Conservation (phyloP, 2,113 vertebrate species). For the Xenopus tropicalis region DNA sequence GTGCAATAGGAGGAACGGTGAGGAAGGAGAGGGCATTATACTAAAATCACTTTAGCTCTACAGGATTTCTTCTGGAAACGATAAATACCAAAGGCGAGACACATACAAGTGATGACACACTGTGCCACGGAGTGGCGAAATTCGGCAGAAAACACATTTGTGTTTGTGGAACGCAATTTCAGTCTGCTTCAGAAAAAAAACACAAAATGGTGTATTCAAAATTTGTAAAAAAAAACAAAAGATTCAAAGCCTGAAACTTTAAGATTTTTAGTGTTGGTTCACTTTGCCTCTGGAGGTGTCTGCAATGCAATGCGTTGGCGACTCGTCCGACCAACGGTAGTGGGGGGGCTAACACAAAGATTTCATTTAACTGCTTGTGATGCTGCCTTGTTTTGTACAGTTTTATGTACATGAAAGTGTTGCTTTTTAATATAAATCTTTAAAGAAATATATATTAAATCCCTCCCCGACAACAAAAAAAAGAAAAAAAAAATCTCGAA, state of each 20-base stretch:
- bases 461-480: constrained; percentile 43
- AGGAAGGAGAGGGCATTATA: background rate
- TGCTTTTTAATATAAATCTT: constrained; percentile 79
- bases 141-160: constrained; percentile 10
- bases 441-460: constrained; percentile 58
- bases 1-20: constrained; percentile 9
- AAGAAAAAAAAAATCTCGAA: constrained; percentile 58
- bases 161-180: constrained; percentile 46
- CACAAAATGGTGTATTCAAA: constrained; percentile 15
- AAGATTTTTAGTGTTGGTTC: constrained; percentile 83
- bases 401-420: constrained; percentile 97
- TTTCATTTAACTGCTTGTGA: constrained; percentile 80
- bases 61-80: background rate
- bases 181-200: constrained; percentile 41
- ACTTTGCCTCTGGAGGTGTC: constrained; percentile 63
- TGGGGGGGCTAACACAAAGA: constrained; percentile 63
- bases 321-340: constrained; percentile 10
- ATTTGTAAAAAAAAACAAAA: constrained; percentile 47
- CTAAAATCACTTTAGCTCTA: background rate
- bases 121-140: constrained; percentile 8
- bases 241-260: constrained; percentile 65
- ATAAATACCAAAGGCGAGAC: constrained; percentile 61
- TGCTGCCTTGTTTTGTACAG: constrained; percentile 96
- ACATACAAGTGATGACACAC: constrained; percentile 14
- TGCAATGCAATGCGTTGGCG: constrained; percentile 11